Evolutionary conservation across 2,113 vertebrate species (phyloP).

Genomic region (Casuarius casuarius): DNA sequence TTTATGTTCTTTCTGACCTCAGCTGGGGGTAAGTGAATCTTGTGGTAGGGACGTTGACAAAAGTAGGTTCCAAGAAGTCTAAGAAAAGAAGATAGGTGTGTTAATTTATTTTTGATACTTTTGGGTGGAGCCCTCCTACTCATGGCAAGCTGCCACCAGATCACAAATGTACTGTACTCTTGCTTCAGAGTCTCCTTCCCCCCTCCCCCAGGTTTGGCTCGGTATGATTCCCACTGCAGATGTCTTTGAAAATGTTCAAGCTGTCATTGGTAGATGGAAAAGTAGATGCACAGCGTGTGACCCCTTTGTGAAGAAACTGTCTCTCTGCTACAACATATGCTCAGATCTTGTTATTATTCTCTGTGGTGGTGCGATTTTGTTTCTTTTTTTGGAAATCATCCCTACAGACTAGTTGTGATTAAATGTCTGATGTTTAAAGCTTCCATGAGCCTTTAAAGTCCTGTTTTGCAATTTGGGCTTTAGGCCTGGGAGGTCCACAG

Average conservation of each 20-base stretch:
- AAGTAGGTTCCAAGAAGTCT: conserved; percentile 61
- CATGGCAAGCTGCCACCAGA: conserved; percentile 54
- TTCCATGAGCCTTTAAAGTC: conserved; percentile 68
- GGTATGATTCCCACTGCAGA: not conserved
- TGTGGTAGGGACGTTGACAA: not conserved
- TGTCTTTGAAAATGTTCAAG: conserved; percentile 51
- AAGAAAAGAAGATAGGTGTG: conserved; percentile 55
- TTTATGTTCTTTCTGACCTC: conserved; percentile 24
- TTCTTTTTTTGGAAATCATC: conserved; percentile 66
- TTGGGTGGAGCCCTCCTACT: conserved; percentile 63
- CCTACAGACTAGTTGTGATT: conserved; percentile 44
- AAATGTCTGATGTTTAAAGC: conserved; percentile 62
- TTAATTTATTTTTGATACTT: conserved; percentile 67
- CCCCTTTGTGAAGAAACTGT: conserved; percentile 1
- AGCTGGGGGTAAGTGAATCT: not conserved
- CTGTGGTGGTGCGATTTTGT: conserved; percentile 33
- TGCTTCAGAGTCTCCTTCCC: conserved; percentile 42
- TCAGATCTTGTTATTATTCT: conserved; percentile 55
- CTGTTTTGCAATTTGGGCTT: conserved; percentile 56
- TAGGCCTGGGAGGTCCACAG: conserved; percentile 39
- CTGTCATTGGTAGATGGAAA: conserved; percentile 45
- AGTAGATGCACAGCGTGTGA: conserved; percentile 35
- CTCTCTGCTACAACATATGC: not conserved
- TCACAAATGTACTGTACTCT: not conserved
- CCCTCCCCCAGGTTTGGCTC: conserved; percentile 47